Evolutionary conservation across 2,113 vertebrate genomes (phyloP), one percentile per base, ranked within the genome.

Genomic region (Elaphurus davidianus): DNA sequence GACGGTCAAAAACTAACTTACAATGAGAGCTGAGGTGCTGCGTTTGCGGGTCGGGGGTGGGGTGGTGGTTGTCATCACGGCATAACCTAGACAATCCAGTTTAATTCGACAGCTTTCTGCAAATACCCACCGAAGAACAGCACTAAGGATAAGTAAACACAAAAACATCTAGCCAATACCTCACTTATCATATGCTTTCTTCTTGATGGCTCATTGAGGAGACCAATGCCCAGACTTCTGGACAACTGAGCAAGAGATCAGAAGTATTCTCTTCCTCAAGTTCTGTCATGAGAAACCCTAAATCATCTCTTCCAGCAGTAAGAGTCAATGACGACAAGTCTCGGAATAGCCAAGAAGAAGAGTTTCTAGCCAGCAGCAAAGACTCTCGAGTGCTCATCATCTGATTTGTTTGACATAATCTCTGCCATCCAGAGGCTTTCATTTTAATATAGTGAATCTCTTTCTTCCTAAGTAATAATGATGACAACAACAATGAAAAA

Each of bases 31-130:
- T 17, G 47, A 78, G 23, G 28, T 36, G 28, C 28, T 16, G 15
- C 59, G 60, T 82, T 40, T 33, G 47, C 0, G 0, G 17, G 23
- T 36, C 16, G 27, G 17, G 14, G 0, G 0, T 40, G 43, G n/a
- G 57, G 15, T 1, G 9, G 40, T 7, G 2, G 10, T 19, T 64
- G 33, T 62, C 33, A 36, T 36, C 50, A 33, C 0, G 11, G 62
- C 74, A 59, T 28, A 40, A 47, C 59, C 45, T 62, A 27, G 62
- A 23, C 74, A 54, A 9, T 45, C 40, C 67, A 30, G 23, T 36
- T 78, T 85, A 93, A 94, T 7, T 27, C 30, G 50, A 88, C 6
- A 7, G 76, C 76, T 25, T 50, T 89, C 36, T 84, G 12, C 67
- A 62, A 86, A 84, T 30, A 88, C 14, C 87, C 64, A 67, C 43